phyloP scores from a whole-genome alignment of 1,140 invertebrate genomes.

The Pogonomyrmex barbatus region DNA sequence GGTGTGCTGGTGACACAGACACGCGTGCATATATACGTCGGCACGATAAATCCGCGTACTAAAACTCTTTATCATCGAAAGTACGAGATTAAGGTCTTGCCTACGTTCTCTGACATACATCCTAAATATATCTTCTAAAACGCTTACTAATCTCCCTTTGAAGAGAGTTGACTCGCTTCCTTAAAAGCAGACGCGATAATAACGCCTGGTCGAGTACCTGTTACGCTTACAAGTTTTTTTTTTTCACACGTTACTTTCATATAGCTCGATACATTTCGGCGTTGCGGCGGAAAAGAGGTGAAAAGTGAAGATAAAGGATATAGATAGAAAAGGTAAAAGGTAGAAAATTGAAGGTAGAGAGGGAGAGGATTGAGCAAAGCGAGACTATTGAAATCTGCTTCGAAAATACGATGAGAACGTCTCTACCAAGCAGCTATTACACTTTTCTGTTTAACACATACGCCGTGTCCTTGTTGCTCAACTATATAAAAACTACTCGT shows the following conservation, averaged over 20 bases:
- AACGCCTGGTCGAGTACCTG: background rate
- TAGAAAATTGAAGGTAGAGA: conserved; percentile 9
- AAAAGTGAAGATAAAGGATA: background rate
- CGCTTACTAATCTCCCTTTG: background rate
- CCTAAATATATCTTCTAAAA: conserved; percentile 20
- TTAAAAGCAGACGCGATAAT: conserved; percentile 10
- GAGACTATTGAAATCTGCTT: background rate
- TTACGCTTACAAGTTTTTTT: background rate
- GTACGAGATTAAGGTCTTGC: conserved; percentile 3
- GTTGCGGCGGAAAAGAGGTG: background rate
- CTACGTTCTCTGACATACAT: background rate
- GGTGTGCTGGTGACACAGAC: conserved; percentile 5
- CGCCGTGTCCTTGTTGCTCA: background rate
- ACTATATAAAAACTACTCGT: conserved; percentile 26
- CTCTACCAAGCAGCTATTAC: conserved; percentile 17
- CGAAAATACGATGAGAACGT: background rate
- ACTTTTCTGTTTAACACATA: conserved; percentile 15
- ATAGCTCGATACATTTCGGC: background rate
- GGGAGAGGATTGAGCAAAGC: background rate
- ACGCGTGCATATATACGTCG: conserved; percentile 1
- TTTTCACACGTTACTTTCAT: background rate
- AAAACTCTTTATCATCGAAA: conserved; percentile 18
- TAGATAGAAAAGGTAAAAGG: background rate
- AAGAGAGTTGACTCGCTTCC: background rate
- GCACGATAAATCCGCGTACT: background rate